Evolutionary conservation across 2,113 vertebrate genomes (phyloP).

Genomic region (Australoheros scitulus): DNA sequence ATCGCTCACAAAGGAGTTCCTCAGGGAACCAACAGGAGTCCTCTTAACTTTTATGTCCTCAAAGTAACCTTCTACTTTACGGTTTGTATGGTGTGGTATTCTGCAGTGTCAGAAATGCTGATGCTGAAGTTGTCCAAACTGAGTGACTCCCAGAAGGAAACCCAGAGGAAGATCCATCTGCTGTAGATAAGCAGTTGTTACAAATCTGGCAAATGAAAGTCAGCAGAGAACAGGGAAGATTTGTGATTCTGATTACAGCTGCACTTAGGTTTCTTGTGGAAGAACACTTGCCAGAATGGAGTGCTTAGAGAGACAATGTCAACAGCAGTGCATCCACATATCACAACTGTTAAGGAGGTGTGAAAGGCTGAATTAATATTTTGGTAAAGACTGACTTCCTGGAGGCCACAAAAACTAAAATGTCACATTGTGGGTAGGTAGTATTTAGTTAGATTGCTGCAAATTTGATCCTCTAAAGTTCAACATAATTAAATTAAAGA

Average conservation of each 20-base stretch:
- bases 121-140: not conserved
- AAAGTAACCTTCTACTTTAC: not conserved
- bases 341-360: not conserved
- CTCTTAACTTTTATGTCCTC: not conserved
- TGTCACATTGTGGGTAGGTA: not conserved
- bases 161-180: conserved; percentile 1
- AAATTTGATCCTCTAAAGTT: not conserved
- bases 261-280: not conserved
- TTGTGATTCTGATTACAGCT: conserved; percentile 7
- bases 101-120: not conserved
- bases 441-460: not conserved
- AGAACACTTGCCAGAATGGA: not conserved
- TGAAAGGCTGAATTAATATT: not conserved
- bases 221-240: not conserved
- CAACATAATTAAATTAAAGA: not conserved
- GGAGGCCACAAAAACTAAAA: not conserved
- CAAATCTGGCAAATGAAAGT: conserved; percentile 6
- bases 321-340: not conserved
- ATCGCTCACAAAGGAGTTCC: not conserved
- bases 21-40: not conserved
- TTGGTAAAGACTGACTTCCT: not conserved
- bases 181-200: not conserved
- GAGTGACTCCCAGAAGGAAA: not conserved
- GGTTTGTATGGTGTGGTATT: not conserved
- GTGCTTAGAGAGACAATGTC: not conserved